These are phyloP conservation scores for Eurytoma adleriae DNA, from an alignment of 2,888 invertebrate genomes.

Conservation along the genomic window DNA sequence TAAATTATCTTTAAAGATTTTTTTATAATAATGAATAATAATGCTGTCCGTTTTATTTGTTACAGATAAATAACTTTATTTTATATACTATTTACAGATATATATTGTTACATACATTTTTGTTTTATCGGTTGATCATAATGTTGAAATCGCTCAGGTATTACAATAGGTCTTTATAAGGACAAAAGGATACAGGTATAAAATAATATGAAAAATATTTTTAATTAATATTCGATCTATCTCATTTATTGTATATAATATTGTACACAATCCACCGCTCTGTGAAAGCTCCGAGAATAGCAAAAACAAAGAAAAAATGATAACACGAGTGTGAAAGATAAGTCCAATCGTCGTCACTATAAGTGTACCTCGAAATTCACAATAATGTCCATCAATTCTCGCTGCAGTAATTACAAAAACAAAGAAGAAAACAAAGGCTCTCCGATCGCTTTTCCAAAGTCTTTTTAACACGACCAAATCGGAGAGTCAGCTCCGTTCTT, in stretches of 20 bases:
- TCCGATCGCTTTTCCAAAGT: conserved; percentile 3
- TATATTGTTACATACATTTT: conserved; percentile 46
- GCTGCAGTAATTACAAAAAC: too few species aligned
- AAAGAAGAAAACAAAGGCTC: too few species aligned
- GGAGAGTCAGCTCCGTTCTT: too few species aligned
- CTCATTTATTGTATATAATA: conserved; percentile 55
- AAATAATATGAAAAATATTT: conserved; percentile 49
- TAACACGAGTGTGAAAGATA: conserved; percentile 25
- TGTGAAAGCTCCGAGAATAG: conserved; percentile 40
- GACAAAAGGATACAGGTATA: conserved; percentile 41
- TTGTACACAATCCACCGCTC: conserved; percentile 54
- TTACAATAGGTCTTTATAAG: conserved; percentile 33
- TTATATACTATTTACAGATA: conserved; percentile 43
- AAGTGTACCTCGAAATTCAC: conserved; percentile 48
- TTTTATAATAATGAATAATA: conserved; percentile 20
- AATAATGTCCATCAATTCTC: conserved; percentile 41
- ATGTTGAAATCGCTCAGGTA: conserved; percentile 7
- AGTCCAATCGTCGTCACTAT: conserved; percentile 48
- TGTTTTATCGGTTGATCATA: conserved; percentile 12
- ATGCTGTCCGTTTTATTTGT: neutral
- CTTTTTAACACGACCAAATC: too few species aligned
- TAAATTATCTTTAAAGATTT: neutral
- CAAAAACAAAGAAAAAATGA: conserved; percentile 30
- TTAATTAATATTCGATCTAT: conserved; percentile 50
- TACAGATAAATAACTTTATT: conserved; percentile 49